Base-by-base conservation (phyloP, 1,140 invertebrate genomes). In the Goniozus legneri region DNA sequence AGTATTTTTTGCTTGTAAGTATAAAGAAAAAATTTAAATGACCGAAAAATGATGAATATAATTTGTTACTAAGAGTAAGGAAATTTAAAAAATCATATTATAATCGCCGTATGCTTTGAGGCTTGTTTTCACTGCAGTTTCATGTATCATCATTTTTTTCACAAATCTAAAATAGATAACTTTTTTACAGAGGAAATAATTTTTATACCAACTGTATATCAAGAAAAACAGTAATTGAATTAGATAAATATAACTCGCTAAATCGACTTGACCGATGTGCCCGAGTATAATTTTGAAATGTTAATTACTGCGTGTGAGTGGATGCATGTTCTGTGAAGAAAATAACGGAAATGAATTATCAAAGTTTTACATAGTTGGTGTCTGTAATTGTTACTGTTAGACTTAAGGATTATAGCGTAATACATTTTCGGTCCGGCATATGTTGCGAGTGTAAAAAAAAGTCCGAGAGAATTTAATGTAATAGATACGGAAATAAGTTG, bases 141-240 rank as follows among this genome's bases (percentile, higher is more conserved):
- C 4, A 27, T 27, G 10, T 4, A 27, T 6, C 24, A 27, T 27
- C 10, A 27, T 27, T 4, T 38, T 38, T 38, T 13, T 38, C 27
- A 41, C 39, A 31, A 42, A 30, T 8, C 15, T 31, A 31, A 42
- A 27, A 27, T 27, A 27, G 24, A 27, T 27, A 10, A 27, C 10
- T 27, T 27, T 27, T 27, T 6, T 27, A 27, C 24, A 27, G 24
- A 27, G 24, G 10, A 15, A 13, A 40, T 22, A 40, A 30, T 51
- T 56, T 57, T 37, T 58, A 58, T 58, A 51, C 32, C 21, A 35
- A 40, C 4, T 14, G 37, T 43, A 50, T 36, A 22, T 47, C 7
- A n/a, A 41, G 27, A 31, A 41, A 6, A 41, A 6, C 33, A 24
- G 31, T 37, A 40, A 35, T 42, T 8, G 18, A 19, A 19, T 20